phyloP scores from a whole-genome alignment of 92 coral and sea anemone genomes.

The Palythoa heliodiscus region DNA sequence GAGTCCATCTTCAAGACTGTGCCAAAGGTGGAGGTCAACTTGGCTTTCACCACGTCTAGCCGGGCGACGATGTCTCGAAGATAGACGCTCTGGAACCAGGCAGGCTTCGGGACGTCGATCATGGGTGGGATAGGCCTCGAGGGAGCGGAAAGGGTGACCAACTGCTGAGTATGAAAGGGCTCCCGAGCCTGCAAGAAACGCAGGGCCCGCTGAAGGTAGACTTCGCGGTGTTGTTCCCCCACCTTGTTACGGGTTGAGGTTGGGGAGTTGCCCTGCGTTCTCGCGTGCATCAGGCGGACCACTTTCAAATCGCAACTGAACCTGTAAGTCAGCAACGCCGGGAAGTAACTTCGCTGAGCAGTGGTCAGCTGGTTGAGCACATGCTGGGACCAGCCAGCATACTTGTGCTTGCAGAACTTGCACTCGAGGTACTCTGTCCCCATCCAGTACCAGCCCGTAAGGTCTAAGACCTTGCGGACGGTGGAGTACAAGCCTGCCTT shows the following conservation, averaged over 20 bases:
- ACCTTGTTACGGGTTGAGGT: constrained; percentile 5
- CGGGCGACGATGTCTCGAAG: neutral
- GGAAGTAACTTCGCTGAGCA: constrained; percentile 24
- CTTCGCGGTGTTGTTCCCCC: constrained; percentile 37
- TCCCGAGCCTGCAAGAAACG: constrained; percentile 40
- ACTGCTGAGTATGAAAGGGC: constrained; percentile 25
- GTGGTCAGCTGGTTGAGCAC: constrained; percentile 4
- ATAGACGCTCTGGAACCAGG: constrained; percentile 8
- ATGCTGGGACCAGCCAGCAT: constrained; percentile 13
- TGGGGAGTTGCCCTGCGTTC: constrained; percentile 15
- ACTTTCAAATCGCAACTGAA: constrained; percentile 35
- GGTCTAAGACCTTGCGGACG: constrained; percentile 1
- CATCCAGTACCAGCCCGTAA: constrained; percentile 42
- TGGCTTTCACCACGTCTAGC: constrained; percentile 3
- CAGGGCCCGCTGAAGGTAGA: constrained; percentile 28
- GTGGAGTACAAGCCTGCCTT: constrained; percentile 38
- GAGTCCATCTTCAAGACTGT: neutral
- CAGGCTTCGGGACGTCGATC: constrained; percentile 5
- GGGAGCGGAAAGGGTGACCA: constrained; percentile 15
- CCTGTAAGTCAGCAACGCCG: constrained; percentile 15
- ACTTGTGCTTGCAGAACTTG: constrained; percentile 17
- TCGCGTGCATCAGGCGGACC: neutral
- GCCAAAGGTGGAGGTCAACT: neutral
- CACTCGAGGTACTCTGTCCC: constrained; percentile 45
- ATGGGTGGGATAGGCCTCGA: constrained; percentile 16